phyloP scores from a whole-genome alignment of 2,888 invertebrate species.

The Limnephilus marmoratus region DNA sequence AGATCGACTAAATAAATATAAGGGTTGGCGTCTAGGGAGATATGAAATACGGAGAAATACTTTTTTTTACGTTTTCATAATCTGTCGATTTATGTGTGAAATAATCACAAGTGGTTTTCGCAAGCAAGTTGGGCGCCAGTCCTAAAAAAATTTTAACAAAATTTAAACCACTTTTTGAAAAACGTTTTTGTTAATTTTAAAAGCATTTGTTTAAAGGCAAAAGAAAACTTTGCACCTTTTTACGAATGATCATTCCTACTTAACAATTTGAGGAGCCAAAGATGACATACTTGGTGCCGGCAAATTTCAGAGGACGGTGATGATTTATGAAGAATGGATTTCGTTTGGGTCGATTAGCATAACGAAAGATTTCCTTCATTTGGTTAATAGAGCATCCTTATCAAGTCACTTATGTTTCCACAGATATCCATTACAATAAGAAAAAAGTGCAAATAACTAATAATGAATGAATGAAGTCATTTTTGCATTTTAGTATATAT shows the following conservation, averaged over 20 bases:
- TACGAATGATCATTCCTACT: background rate
- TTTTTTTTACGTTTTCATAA: background rate
- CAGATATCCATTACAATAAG: background rate
- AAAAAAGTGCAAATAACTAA: background rate
- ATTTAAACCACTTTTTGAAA: background rate
- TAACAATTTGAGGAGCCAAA: background rate
- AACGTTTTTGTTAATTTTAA: background rate
- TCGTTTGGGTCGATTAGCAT: background rate
- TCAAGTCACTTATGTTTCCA: background rate
- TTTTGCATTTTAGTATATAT: background rate
- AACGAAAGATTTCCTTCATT: slow-evolving; percentile 33
- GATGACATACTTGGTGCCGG: background rate
- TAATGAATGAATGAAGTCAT: background rate
- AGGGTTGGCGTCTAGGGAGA: background rate
- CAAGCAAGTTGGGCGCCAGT: background rate
- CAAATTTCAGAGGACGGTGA: background rate
- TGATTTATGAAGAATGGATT: background rate
- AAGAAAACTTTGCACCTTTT: background rate
- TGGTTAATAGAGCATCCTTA: background rate
- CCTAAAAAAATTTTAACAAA: background rate
- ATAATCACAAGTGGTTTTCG: slow-evolving; percentile 1
- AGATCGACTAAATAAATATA: background rate
- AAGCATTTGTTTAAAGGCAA: background rate
- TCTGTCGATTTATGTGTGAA: slow-evolving; percentile 37
- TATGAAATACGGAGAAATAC: slow-evolving; percentile 4